phyloP scores from a whole-genome alignment of 2,888 invertebrate genomes.

The Tenthredo notha region DNA sequence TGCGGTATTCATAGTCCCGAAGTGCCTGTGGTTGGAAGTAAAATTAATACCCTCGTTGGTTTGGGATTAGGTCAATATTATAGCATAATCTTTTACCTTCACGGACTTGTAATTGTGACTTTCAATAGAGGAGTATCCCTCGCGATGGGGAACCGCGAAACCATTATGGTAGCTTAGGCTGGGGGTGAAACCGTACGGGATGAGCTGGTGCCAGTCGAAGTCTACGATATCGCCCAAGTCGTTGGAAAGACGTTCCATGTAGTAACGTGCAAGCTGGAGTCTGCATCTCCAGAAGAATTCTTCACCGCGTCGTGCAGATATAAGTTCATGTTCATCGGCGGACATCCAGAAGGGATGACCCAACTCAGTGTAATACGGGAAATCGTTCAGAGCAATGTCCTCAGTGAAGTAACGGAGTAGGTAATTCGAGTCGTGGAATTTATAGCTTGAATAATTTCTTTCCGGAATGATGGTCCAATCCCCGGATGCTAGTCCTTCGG shows the following conservation, averaged over 20 bases:
- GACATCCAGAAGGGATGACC: conserved; percentile 83
- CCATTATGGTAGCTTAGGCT: conserved; percentile 81
- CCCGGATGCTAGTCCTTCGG: conserved; percentile 58
- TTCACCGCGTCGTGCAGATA: conserved; percentile 81
- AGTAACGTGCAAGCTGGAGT: conserved; percentile 84
- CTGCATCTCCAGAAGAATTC: conserved; percentile 84
- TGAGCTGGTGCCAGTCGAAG: conserved; percentile 78
- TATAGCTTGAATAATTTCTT: conserved; percentile 79
- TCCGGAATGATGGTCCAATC: conserved; percentile 81
- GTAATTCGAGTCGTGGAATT: conserved; percentile 80
- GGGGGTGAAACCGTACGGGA: conserved; percentile 80
- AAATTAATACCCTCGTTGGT: neutral
- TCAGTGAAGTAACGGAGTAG: conserved; percentile 83
- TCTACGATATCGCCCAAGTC: conserved; percentile 82
- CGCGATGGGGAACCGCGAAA: conserved; percentile 81
- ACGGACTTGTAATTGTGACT: conserved; percentile 70
- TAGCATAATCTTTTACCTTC: conserved; percentile 61
- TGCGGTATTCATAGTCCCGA: conserved; percentile 65
- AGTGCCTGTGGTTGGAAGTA: neutral
- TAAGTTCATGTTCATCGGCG: conserved; percentile 72
- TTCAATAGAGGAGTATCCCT: conserved; percentile 77
- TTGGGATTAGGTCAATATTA: neutral
- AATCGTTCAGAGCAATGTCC: conserved; percentile 83
- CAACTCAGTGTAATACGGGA: conserved; percentile 82
- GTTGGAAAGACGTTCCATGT: conserved; percentile 83